These are phyloP conservation scores for Chionoecetes opilio DNA, from an alignment of 1,140 invertebrate genomes.

Conservation along the genomic window DNA sequence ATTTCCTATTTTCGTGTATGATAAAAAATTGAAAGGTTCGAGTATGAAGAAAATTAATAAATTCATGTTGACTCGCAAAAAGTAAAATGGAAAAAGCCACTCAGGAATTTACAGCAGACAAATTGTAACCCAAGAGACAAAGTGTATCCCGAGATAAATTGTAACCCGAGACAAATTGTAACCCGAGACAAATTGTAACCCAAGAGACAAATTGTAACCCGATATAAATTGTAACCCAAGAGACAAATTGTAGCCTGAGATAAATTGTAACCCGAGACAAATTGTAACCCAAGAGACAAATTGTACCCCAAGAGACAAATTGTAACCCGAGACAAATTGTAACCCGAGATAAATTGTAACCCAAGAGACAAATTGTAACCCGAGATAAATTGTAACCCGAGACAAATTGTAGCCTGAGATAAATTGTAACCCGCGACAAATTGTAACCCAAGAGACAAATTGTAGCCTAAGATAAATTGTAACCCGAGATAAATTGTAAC, in stretches of 20 bases:
- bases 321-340: too few species aligned
- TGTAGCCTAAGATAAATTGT: too few species aligned
- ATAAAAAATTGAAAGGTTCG: too few species aligned
- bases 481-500: background rate
- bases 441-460: conserved; percentile 5
- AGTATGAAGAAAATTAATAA: too few species aligned
- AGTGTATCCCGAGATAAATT: background rate
- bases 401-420: too few species aligned
- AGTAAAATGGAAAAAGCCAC: conserved; percentile 2
- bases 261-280: background rate
- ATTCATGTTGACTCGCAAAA: background rate
- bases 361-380: too few species aligned
- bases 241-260: too few species aligned
- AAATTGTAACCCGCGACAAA: background rate
- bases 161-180: too few species aligned
- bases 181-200: background rate
- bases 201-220: too few species aligned
- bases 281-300: background rate
- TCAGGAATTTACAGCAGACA: background rate
- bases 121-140: conserved; percentile 11
- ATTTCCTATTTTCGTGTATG: too few species aligned
- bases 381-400: background rate
- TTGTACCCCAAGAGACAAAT: background rate
- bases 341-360: background rate
- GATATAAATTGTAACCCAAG: too few species aligned